These are phyloP conservation scores for Pristionchus fissidentatus DNA, from an alignment of 2,888 invertebrate genomes.

Conservation along the genomic window DNA sequence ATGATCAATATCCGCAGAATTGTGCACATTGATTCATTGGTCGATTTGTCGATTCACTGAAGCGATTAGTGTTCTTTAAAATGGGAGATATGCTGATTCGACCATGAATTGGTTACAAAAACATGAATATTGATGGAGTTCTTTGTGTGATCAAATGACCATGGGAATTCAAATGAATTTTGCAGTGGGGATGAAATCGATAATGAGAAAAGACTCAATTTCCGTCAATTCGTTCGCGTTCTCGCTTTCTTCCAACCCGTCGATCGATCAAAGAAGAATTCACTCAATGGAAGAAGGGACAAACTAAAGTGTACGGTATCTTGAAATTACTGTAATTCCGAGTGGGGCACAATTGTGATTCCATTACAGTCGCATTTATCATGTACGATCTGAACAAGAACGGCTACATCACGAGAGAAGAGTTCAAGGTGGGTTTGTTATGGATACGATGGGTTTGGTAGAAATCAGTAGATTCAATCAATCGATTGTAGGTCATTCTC, in stretches of 20 bases:
- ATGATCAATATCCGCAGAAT: too few species aligned
- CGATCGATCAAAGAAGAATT: slow-evolving; percentile 89
- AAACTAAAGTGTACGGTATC: slow-evolving; percentile 87
- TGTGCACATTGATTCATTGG: background rate
- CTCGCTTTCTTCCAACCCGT: slow-evolving; percentile 95
- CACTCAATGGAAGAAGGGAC: slow-evolving; percentile 91
- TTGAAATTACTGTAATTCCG: too few species aligned
- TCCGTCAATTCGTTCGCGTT: slow-evolving; percentile 95
- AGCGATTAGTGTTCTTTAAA: background rate
- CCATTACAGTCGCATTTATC: slow-evolving; percentile 91
- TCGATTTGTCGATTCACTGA: background rate
- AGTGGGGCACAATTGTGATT: background rate
- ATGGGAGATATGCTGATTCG: background rate
- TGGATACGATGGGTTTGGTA: background rate
- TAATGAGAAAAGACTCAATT: slow-evolving; percentile 90
- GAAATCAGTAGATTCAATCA: background rate
- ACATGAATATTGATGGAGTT: background rate
- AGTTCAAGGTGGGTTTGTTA: slow-evolving; percentile 84
- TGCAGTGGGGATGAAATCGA: slow-evolving; percentile 76
- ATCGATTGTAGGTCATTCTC: slow-evolving; percentile 80
- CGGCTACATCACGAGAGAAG: slow-evolving; percentile 84
- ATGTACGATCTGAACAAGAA: slow-evolving; percentile 99
- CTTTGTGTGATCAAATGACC: background rate
- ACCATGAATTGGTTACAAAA: background rate
- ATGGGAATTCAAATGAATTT: too few species aligned